Conservation (phyloP, 2,888 invertebrate genomes). For the Tetheella fluctuosa region DNA sequence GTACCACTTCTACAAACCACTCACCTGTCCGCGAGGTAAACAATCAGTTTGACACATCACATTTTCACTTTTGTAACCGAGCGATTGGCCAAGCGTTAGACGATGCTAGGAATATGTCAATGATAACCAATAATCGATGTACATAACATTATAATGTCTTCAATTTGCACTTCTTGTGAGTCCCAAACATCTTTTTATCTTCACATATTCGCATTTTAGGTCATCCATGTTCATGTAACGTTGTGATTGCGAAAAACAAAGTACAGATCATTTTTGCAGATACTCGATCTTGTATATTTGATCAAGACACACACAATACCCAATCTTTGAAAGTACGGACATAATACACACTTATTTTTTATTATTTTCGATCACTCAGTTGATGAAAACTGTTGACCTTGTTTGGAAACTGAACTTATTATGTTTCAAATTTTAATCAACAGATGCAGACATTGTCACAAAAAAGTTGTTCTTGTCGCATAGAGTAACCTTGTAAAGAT, state of each 20-base stretch:
- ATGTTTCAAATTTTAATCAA: slow-evolving; percentile 84
- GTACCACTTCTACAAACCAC: slow-evolving; percentile 80
- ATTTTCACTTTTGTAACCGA: slow-evolving; percentile 82
- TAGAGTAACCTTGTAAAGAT: slow-evolving; percentile 57
- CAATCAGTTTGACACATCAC: slow-evolving; percentile 85
- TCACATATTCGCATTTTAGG: slow-evolving; percentile 84
- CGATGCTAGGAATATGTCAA: slow-evolving; percentile 65
- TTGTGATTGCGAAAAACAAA: slow-evolving; percentile 84
- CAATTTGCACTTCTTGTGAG: slow-evolving; percentile 74
- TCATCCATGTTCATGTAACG: slow-evolving; percentile 85
- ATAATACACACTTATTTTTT: slow-evolving; percentile 72
- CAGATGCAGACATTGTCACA: slow-evolving; percentile 72
- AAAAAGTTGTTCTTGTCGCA: slow-evolving; percentile 70
- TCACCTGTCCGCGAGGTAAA: slow-evolving; percentile 84
- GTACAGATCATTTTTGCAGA: slow-evolving; percentile 81
- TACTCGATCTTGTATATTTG: slow-evolving; percentile 71
- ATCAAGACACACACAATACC: slow-evolving; percentile 60
- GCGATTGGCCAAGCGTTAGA: slow-evolving; percentile 68
- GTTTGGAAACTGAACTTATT: slow-evolving; percentile 80
- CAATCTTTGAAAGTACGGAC: slow-evolving; percentile 58
- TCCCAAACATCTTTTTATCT: slow-evolving; percentile 82
- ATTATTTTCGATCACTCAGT: slow-evolving; percentile 80
- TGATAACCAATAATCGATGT: slow-evolving; percentile 67
- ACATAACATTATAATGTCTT: slow-evolving; percentile 73
- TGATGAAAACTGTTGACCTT: slow-evolving; percentile 85